Percentiles rank a stretch among this genome's conserved stretches.
Conservation (phyloP, 2,113 vertebrate species). For the Hiodon alosoides region DNA sequence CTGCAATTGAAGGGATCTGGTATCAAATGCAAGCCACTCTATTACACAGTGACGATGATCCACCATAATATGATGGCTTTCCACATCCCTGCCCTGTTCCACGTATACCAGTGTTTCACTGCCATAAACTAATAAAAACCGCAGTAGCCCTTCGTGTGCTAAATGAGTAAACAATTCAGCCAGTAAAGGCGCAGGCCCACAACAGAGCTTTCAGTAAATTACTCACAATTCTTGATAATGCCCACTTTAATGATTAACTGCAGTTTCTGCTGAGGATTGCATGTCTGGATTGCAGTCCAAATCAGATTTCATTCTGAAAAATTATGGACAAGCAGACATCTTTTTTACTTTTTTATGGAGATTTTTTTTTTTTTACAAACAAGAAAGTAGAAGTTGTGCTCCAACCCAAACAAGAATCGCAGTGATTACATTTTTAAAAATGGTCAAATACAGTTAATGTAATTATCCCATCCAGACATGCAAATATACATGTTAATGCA, state of each 20-base stretch:
- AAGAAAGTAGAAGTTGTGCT: too few relatives aligned
- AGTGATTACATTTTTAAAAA: too few relatives aligned
- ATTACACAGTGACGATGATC: too few relatives aligned
- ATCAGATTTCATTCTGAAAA: conserved; percentile 51
- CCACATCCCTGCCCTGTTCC: too few relatives aligned
- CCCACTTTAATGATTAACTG: conserved; percentile 64
- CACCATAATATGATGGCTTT: too few relatives aligned
- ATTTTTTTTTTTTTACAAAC: conserved; percentile 27
- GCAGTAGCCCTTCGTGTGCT: conserved; percentile 46
- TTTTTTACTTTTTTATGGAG: conserved; percentile 31
- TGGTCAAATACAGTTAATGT: too few relatives aligned
- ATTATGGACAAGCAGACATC: conserved; percentile 43
- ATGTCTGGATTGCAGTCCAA: conserved; percentile 45
- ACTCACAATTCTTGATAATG: conserved; percentile 68
- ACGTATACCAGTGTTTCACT: background rate
- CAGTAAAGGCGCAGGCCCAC: conserved; percentile 59
- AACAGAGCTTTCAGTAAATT: conserved; percentile 66
- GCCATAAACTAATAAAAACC: conserved; percentile 36
- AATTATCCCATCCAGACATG: too few relatives aligned
- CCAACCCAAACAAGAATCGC: too few relatives aligned
- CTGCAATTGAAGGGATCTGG: too few relatives aligned
- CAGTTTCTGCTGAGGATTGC: conserved; percentile 64
- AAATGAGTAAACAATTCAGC: conserved; percentile 74
- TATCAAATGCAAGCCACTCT: too few relatives aligned
- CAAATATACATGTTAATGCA: too few relatives aligned